These are phyloP conservation scores for Narcine bancroftii DNA, from an alignment of 2,113 vertebrate species.

Conservation along the genomic window DNA sequence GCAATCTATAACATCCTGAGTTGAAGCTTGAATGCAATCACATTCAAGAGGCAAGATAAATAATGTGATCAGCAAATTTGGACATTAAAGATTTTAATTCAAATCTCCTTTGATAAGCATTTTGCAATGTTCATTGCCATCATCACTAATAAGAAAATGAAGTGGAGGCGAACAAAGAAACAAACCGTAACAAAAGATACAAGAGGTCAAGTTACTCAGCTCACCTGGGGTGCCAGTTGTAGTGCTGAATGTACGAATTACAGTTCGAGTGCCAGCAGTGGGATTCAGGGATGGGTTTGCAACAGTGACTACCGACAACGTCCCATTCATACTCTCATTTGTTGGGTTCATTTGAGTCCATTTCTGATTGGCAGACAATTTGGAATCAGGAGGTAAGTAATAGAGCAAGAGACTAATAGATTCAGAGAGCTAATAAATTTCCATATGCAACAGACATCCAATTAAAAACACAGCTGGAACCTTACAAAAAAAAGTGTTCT, in stretches of 20 bases:
- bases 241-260: not conserved
- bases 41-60: conserved; percentile 39
- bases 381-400: conserved; percentile 14
- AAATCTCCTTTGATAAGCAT: not conserved
- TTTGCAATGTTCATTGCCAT: not conserved
- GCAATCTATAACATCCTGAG: no score
- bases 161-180: not conserved
- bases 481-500: not conserved
- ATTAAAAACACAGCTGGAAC: not conserved
- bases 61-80: not conserved
- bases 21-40: conserved; percentile 14
- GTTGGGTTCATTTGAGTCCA: not conserved
- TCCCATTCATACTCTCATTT: not conserved
- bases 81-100: not conserved
- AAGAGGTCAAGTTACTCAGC: not conserved
- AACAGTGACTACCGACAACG: not conserved
- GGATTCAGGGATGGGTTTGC: not conserved
- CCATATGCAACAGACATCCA: not conserved
- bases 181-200: not conserved
- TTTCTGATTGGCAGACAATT: conserved; percentile 1
- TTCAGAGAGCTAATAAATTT: not conserved
- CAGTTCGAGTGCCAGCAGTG: not conserved
- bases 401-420: not conserved
- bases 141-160: not conserved
- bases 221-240: not conserved